Evolutionary conservation across 2,888 invertebrate genomes (phyloP), one percentile per base, ranked within the genome.

Genomic region (Brachylomia viminalis): DNA sequence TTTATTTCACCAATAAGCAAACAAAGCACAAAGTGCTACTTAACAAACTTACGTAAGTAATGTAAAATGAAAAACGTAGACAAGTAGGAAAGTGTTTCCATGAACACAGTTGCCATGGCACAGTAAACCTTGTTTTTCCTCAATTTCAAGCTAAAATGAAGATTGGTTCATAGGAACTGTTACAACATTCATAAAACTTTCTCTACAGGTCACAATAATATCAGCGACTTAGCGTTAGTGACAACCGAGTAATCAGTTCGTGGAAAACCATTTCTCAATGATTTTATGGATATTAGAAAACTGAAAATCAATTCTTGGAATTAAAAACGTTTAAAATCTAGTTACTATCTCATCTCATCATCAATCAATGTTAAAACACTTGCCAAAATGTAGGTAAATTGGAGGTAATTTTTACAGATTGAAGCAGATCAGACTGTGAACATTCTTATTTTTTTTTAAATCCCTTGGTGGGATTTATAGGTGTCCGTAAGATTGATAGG

Each of bases 131-230:
- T 30, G 23, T 75, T 62, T 76, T 68, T 59, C 30, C 23, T 52
- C 13, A 23, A 58, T 61, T 75, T 72, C 54, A 33, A 42, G n/a
- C 67, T 45, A 71, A 65, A 58, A 58, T 27, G n/a, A 45, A 45
- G 49, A 72, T 30, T 42, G 52, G 38, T 72, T 72, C 45, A 15
- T 2, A 52, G 65, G 52, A 80, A 70, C 11, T 27, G 59, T 45
- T 27, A 27, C 13, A 45, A 20, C 15, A 20, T 71, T 70, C 42
- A 33, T 23, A 58, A 67, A 80, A 65, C 68, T 30, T 56, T 54
- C 49, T 56, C 38, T 42, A 61, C 30, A 38, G 15, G 59, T 54
- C 47, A 54, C 23, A 58, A 10, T 17, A 27, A 17, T 15, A 49
- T 27, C 13, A 72, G 67, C 17, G 5, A 61, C 47, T 47, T 27